Evolutionary conservation across 2,888 invertebrate genomes (phyloP).

Genomic region (Meta bourneti): DNA sequence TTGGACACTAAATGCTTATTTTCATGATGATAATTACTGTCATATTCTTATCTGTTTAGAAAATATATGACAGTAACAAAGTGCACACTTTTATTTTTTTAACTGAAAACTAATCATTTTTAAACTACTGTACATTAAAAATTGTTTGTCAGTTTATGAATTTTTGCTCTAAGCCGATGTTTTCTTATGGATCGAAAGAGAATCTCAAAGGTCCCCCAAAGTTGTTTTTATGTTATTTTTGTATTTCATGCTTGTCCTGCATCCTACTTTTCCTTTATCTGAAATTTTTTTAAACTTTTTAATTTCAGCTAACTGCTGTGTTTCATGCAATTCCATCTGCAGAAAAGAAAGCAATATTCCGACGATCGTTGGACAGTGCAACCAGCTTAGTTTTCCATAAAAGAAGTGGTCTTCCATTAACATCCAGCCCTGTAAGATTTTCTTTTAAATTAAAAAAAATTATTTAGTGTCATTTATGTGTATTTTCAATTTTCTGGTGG

Average conservation of each 20-base stretch:
- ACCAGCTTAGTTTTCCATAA: constrained; percentile 92
- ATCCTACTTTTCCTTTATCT: background rate
- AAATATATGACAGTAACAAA: too few species aligned
- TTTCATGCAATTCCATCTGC: constrained; percentile 85
- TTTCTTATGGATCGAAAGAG: too few species aligned
- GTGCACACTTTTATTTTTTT: too few species aligned
- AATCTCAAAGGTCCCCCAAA: too few species aligned
- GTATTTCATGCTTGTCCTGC: background rate
- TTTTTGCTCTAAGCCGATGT: too few species aligned
- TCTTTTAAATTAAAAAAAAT: background rate
- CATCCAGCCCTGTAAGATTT: constrained; percentile 88
- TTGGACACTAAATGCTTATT: too few species aligned
- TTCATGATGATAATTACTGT: too few species aligned
- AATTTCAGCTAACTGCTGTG: constrained; percentile 18
- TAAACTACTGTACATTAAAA: too few species aligned
- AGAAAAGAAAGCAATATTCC: constrained; percentile 87
- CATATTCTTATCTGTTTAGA: too few species aligned
- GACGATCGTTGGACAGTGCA: constrained; percentile 88
- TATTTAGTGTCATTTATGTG: background rate
- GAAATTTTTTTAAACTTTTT: background rate
- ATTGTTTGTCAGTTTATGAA: too few species aligned
- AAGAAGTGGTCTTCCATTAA: constrained; percentile 89
- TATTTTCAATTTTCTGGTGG: constrained; percentile 2
- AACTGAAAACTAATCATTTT: too few species aligned
- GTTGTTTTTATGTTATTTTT: too few species aligned